Evolutionary conservation across 2,888 invertebrate species (phyloP).

Genomic region (Esperia sulphurella): DNA sequence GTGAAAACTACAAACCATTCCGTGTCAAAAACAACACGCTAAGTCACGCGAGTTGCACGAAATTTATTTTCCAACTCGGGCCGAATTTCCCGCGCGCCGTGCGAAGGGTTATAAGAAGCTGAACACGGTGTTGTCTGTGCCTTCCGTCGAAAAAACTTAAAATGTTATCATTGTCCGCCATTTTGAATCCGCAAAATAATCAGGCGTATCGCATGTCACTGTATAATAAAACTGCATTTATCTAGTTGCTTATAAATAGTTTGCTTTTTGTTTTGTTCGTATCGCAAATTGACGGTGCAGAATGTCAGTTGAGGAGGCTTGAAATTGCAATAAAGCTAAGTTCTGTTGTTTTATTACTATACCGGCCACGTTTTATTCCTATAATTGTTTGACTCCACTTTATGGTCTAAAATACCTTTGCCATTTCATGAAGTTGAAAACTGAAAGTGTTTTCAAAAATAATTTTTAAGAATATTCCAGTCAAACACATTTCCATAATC

Average conservation of each 20-base stretch:
- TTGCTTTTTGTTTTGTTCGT: slow-evolving; percentile 19
- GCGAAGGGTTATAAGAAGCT: neutral
- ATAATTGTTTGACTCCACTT: too few species aligned
- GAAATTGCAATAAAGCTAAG: too few species aligned
- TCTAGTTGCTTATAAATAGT: slow-evolving; percentile 26
- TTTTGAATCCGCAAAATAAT: slow-evolving; percentile 55
- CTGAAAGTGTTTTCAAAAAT: too few species aligned
- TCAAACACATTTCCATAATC: too few species aligned
- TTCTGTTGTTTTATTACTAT: too few species aligned
- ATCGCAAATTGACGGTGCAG: slow-evolving; percentile 12
- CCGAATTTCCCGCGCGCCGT: slow-evolving; percentile 5
- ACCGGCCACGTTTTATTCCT: too few species aligned
- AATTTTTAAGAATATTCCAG: too few species aligned
- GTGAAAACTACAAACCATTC: slow-evolving; percentile 62
- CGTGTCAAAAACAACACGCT: slow-evolving; percentile 56
- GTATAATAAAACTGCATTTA: slow-evolving; percentile 64
- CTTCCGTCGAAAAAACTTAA: slow-evolving; percentile 25
- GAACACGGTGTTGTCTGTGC: slow-evolving; percentile 17
- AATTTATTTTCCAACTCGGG: slow-evolving; percentile 28
- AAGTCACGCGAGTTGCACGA: slow-evolving; percentile 49
- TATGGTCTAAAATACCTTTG: too few species aligned
- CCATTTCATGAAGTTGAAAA: too few species aligned
- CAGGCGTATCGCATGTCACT: slow-evolving; percentile 56
- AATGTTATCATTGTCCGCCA: slow-evolving; percentile 41
- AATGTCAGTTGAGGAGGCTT: neutral